Base-by-base conservation (phyloP, 2,113 vertebrate genomes). In the Vidua macroura region DNA sequence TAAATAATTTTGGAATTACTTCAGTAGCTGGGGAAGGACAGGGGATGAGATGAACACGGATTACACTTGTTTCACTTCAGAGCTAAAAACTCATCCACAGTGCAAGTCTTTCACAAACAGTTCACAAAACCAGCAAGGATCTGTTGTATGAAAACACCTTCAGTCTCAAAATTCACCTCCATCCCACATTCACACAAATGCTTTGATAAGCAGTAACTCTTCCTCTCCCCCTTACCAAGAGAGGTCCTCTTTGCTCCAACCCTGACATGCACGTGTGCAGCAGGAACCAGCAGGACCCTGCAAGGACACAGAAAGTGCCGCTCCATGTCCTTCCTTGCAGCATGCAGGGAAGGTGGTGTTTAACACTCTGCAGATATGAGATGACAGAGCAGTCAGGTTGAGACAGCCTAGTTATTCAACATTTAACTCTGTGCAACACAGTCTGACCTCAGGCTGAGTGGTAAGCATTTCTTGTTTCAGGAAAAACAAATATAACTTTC, bases 231-330 rank as follows among this genome's bases (percentile, higher is more conserved):
- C 58, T 51, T 12, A 37, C 15, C 7, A 20, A 20, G 66, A 17
- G 15, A 39, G 14, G 27, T 49, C 24, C 8, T 66, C 46, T 84
- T 48, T 17, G 16, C 59, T 73, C 53, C 39, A 82, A 7, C 30
- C 16, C 37, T 13, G 55, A 67, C 55, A 64, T 0, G 0, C 28
- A 44, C 31, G 9, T 0, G 10, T 9, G 2, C 51, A 74, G 13
- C 27, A 39, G 74, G 55, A 73, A 39, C 43, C n/a, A 33, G 59
- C 3, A 13, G 39, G 37, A 77, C 59, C n/a, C 43, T 63, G 51
- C 49, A 37, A 70, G 67, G 37, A 33, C 22, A 60, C 7, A 11
- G 14, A 28, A 75, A n/a, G 43, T 37, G 62, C 22, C 59, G 44
- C 60, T 58, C 46, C 63, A 3, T 15, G 64, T 16, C n/a, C 24